Base-by-base conservation (phyloP, 2,888 invertebrate species). In the Pardosa pseudoannulata region DNA sequence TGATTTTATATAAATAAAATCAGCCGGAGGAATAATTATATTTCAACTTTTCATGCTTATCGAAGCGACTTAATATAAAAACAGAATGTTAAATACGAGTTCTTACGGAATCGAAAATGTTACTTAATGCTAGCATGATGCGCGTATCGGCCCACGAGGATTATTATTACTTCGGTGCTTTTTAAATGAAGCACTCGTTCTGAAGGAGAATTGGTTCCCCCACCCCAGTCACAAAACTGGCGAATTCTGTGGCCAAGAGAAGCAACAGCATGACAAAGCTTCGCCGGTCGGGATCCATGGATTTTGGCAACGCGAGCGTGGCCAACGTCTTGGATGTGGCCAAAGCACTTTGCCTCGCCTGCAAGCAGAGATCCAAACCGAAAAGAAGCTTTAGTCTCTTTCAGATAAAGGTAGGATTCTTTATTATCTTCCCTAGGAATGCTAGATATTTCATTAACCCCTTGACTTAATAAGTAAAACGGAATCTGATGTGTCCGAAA, bases 241-340 rank as follows among this genome's bases (percentile, higher is more conserved):
- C 85, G 56, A 86, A 74, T 64, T 74, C 74, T 23, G 70, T 86
- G 13, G 79, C 62, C 23, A 86, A 86, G 50, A 39, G 85, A 64
- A 9, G 62, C 41, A 67, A 62, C 62, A 75, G 28, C 31, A 87
- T 87, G 87, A 87, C 87, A 0, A 87, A 87, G 39, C 72, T 87
- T 19, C 75, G 80, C 7, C 67, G 87, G 36, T 87, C 87, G n/a
- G 79, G 87, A 16, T 87, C 87, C 29, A 39, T 87, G 80, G 87
- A 87, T 87, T 87, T 87, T 50, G 76, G 87, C 31, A 87, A 80
- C 70, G 71, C 76, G 0, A 73, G 70, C 32, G 76, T 87, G 87
- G 29, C 76, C 27, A 88, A 88, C 70, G 87, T 88, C 31, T 76
- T 88, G 76, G 88, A 88, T 79, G 79, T 88, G 64, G 88, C 88